Evolutionary conservation across 2,113 vertebrate species (phyloP), one percentile per base, ranked within the genome.

Genomic region (Xiphophorus couchianus): DNA sequence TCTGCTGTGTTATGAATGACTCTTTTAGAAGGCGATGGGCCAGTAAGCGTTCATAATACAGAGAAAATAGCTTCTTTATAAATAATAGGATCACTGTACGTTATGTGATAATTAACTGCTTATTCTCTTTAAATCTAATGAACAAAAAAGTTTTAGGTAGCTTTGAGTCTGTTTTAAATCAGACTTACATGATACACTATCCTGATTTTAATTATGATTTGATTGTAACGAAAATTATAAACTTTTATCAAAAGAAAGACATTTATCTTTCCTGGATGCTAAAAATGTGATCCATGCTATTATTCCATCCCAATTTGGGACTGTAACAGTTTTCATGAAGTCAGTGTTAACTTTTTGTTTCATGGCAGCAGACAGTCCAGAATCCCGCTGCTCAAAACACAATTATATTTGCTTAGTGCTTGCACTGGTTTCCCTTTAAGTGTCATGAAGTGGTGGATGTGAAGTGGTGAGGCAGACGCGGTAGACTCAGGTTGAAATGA

Each of bases 1-100:
- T 37, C 29, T 83, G 15, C 81, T 63, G 70, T 61, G 51, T 22
- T 5, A 19, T 54, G 11, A 15, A 35, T 68, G 19, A 71, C 71
- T 68, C 37, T 62, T 76, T 71, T 68, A 78, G 37, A 69, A 39
- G 28, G 48, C 25, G 31, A 66, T n/a, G 13, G 10, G 10, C 4
- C 9, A n/a, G 22, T 54, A 2, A 30, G 54, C 76, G 48, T 62
- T 19, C 3, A 58, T 4, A 69, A 68, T 42, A 39, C 12, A 71
- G 9, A 27, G 4, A 15, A 62, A 72, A 64, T 62, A 25, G 19
- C 37, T 64, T 37, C 5, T 67, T 14, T 58, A n/a, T 7, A 58
- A 58, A 25, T 58, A 58, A 9, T 5, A 25, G 51, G 17, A 9
- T 25, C 22, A 22, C 22, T 54, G 48, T 8, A 17, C 15, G 7